These are phyloP conservation scores for Anolis sagrei DNA, from an alignment of 2,113 vertebrate species.

Conservation along the genomic window DNA sequence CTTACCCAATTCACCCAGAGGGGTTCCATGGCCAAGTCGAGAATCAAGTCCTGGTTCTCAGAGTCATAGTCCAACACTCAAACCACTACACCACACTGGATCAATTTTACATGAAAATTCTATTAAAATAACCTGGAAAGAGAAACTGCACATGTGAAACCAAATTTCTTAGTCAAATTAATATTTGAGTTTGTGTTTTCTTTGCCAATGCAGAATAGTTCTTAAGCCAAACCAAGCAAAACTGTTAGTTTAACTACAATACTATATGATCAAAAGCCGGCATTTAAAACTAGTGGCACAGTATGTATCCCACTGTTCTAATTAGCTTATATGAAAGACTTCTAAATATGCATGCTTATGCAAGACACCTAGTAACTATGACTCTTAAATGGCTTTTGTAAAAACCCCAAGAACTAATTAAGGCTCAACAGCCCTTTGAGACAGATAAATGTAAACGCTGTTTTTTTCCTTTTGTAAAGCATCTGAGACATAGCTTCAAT, in stretches of 20 bases:
- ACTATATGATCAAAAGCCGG: slow-evolving; percentile 36
- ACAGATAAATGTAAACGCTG: slow-evolving; percentile 24
- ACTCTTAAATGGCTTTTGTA: slow-evolving; percentile 18
- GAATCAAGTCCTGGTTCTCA: no score
- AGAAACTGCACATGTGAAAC: slow-evolving; percentile 18
- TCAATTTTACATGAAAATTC: slow-evolving; percentile 14
- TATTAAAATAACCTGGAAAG: slow-evolving; percentile 4
- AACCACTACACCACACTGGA: not conserved
- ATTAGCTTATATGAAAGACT: slow-evolving; percentile 50
- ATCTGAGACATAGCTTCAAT: not conserved
- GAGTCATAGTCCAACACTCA: no score
- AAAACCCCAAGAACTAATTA: slow-evolving; percentile 23
- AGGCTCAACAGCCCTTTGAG: slow-evolving; percentile 17
- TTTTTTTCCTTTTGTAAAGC: not conserved
- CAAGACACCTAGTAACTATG: slow-evolving; percentile 2
- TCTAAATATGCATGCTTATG: slow-evolving; percentile 6
- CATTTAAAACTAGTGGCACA: slow-evolving; percentile 50
- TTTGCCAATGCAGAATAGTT: slow-evolving; percentile 14
- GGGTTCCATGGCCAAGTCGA: no score
- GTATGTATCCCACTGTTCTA: slow-evolving; percentile 53
- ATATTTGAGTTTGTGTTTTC: not conserved
- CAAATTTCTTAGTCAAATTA: not conserved
- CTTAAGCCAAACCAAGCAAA: slow-evolving; percentile 22
- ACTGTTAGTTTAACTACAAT: slow-evolving; percentile 40
- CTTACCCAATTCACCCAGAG: no score